phyloP scores from a whole-genome alignment of 2,797 vertebrate genomes.

The Eulemur coronatus region DNA sequence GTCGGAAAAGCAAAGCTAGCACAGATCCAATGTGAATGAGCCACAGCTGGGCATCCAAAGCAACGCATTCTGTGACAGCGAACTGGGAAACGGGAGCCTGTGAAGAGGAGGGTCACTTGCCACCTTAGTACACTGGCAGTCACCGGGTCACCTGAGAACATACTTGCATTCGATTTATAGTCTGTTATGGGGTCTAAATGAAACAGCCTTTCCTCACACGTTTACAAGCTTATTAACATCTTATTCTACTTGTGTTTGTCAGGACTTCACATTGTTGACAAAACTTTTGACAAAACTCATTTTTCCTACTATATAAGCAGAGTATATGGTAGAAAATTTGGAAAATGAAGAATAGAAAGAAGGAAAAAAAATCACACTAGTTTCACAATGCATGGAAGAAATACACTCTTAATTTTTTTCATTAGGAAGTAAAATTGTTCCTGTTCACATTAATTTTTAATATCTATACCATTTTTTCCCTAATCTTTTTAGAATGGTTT shows the following conservation, averaged over 20 bases:
- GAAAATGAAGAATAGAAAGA: neutral
- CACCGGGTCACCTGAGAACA: neutral
- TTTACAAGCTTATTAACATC: neutral
- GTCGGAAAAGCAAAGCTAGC: neutral
- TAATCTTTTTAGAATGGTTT: neutral
- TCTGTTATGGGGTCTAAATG: neutral
- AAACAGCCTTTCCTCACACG: neutral
- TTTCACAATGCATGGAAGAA: too few relatives aligned
- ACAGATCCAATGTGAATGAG: neutral
- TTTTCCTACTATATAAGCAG: neutral
- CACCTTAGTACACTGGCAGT: neutral
- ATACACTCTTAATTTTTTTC: neutral
- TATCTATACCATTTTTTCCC: neutral
- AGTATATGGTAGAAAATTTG: neutral
- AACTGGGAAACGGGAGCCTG: neutral
- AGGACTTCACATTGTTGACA: neutral
- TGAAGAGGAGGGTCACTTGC: neutral
- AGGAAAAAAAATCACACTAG: neutral
- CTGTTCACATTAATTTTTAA: neutral
- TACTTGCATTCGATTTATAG: neutral
- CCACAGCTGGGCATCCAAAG: neutral
- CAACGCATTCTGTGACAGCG: neutral
- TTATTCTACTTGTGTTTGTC: neutral
- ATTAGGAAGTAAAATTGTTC: too few relatives aligned
- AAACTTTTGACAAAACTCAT: neutral